Conservation (phyloP, 2,113 vertebrate species). For the Probosciger aterrimus region DNA sequence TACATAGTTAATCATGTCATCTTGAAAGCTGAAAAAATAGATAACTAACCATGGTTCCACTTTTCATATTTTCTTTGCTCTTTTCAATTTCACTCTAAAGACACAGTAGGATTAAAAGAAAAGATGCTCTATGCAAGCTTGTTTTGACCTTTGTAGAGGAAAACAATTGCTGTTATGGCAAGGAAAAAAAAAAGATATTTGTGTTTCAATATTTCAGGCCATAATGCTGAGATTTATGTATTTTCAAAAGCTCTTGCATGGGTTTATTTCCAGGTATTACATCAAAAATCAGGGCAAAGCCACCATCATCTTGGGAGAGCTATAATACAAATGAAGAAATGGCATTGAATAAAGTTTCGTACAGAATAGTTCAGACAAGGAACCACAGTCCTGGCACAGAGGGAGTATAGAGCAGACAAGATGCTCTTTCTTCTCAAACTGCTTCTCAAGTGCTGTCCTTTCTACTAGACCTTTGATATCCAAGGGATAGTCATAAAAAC, state of each 20-base stretch:
- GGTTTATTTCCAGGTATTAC: background rate
- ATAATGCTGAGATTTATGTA: background rate
- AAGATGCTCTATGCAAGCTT: background rate
- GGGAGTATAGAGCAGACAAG: background rate
- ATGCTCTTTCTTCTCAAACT: background rate
- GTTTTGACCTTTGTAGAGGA: background rate
- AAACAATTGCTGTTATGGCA: background rate
- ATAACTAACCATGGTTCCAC: background rate
- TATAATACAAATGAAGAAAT: background rate
- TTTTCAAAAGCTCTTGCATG: background rate
- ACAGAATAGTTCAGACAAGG: background rate
- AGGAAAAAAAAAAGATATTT: background rate
- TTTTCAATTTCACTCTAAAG: background rate
- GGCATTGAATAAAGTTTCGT: background rate
- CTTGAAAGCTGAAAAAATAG: conserved; percentile 29
- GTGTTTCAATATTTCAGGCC: background rate
- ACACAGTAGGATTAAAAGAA: background rate
- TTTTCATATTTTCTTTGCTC: background rate
- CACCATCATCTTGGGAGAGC: background rate
- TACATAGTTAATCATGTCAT: conserved; percentile 54
- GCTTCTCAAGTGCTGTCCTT: background rate
- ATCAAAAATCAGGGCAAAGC: background rate
- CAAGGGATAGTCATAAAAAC: background rate
- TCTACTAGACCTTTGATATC: background rate
- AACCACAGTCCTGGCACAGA: background rate